phyloP scores from a whole-genome alignment of 2,113 vertebrate genomes.

The Alces alces region DNA sequence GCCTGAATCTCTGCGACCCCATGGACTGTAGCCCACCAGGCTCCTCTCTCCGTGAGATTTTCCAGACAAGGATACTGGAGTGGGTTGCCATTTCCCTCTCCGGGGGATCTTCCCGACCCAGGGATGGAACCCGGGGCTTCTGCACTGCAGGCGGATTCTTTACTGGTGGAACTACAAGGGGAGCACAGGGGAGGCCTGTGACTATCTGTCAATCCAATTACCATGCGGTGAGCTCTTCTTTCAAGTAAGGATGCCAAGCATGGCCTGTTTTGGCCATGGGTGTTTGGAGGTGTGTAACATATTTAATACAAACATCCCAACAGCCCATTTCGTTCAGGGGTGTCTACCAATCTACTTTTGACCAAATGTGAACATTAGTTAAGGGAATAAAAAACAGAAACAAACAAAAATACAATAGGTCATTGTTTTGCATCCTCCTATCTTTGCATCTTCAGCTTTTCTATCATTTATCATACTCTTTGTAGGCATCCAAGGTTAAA shows the following conservation, averaged over 20 bases:
- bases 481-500: neutral
- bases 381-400: neutral
- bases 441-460: neutral
- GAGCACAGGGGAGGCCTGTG: neutral
- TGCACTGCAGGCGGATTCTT: neutral
- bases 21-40: neutral
- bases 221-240: neutral
- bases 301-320: neutral
- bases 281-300: neutral
- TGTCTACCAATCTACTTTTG: neutral
- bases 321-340: neutral
- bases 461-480: neutral
- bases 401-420: neutral
- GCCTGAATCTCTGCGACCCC: fast-evolving
- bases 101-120: neutral
- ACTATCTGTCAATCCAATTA: neutral
- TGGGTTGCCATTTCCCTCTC: neutral
- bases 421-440: neutral
- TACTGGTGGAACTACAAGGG: neutral
- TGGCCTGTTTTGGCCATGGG: neutral
- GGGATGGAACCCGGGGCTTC: neutral
- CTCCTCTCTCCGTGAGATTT: neutral
- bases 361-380: neutral
- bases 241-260: neutral
- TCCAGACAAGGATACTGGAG: neutral